These are phyloP conservation scores for Hipparchia semele DNA, from an alignment of 2,888 invertebrate genomes.

Conservation along the genomic window DNA sequence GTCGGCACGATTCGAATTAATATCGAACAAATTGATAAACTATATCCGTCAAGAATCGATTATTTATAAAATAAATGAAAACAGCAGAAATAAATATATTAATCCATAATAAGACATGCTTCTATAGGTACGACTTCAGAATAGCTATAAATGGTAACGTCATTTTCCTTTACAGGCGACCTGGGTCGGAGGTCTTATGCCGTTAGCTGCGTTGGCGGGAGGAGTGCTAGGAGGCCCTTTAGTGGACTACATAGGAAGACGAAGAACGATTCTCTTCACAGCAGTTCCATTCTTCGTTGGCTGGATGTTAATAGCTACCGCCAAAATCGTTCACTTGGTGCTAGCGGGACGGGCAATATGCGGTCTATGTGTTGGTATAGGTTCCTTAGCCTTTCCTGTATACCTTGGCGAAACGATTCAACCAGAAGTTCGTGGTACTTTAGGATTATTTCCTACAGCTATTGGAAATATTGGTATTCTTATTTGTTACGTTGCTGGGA, in stretches of 20 bases:
- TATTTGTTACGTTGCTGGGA: constrained; percentile 91
- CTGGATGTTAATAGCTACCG: constrained; percentile 92
- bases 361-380: constrained; percentile 94
- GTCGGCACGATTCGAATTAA: no score
- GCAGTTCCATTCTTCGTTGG: constrained; percentile 92
- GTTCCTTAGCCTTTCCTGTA: constrained; percentile 94
- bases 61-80: neutral
- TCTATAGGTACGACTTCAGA: neutral
- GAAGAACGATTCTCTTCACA: constrained; percentile 90
- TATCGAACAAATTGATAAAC: no score
- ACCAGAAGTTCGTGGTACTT: constrained; percentile 94
- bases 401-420: constrained; percentile 97
- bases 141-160: neutral
- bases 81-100: neutral
- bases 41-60: no score
- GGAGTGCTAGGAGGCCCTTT: constrained; percentile 92
- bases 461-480: constrained; percentile 94
- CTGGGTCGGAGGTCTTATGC: constrained; percentile 95
- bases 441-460: constrained; percentile 94
- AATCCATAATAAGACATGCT: neutral
- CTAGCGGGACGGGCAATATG: constrained; percentile 91
- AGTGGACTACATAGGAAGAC: constrained; percentile 93
- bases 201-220: constrained; percentile 92
- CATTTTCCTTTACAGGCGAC: constrained; percentile 84
- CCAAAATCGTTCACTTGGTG: constrained; percentile 87